phyloP scores from a whole-genome alignment of 2,113 vertebrate species.

The Chunga burmeisteri region DNA sequence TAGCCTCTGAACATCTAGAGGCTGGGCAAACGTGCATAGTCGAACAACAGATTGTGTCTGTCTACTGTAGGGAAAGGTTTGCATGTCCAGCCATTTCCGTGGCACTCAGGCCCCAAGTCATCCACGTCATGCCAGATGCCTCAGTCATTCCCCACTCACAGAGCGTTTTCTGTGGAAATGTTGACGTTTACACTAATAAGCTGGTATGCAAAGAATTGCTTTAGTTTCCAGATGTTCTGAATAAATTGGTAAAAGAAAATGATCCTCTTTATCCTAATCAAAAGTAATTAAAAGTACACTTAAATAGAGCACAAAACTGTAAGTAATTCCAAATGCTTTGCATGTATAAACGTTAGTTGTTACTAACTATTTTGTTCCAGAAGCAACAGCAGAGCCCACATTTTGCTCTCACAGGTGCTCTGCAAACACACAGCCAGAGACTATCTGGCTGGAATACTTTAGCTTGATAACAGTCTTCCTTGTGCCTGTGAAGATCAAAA shows the following conservation, averaged over 20 bases:
- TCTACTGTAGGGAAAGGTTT: background rate
- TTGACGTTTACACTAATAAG: background rate
- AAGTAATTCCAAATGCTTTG: constrained; percentile 7
- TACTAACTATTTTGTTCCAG: background rate
- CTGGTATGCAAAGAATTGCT: background rate
- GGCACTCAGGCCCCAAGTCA: background rate
- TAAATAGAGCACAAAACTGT: background rate
- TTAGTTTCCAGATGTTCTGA: constrained; percentile 16
- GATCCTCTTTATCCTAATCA: constrained; percentile 42
- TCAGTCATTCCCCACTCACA: background rate
- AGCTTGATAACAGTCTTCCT: background rate
- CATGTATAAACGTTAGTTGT: background rate
- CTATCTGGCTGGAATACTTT: background rate
- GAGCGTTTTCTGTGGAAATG: background rate
- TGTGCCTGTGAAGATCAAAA: background rate
- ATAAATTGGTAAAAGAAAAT: constrained; percentile 42
- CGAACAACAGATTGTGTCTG: background rate
- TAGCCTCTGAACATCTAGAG: background rate
- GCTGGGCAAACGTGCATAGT: rapidly evolving
- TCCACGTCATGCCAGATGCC: background rate
- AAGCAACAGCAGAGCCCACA: background rate
- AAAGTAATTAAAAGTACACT: constrained; percentile 6
- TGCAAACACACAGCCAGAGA: background rate
- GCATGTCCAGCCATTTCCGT: background rate
- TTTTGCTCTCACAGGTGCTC: background rate